phyloP scores from a whole-genome alignment of 2,113 vertebrate species.

The Clarias gariepinus region DNA sequence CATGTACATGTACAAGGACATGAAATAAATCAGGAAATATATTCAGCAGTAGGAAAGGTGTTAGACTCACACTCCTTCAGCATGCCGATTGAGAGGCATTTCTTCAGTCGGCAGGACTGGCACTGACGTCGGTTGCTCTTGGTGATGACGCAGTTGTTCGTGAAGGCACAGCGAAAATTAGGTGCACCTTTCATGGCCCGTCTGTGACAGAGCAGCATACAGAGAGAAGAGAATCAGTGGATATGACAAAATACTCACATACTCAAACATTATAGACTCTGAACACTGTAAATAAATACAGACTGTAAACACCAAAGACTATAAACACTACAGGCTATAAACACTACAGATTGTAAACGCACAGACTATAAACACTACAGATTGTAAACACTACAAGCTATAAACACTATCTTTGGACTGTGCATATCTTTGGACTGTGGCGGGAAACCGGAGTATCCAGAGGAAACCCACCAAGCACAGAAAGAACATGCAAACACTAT shows the following conservation, averaged over 20 bases:
- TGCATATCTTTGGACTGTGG: too few relatives aligned
- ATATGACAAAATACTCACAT: background rate
- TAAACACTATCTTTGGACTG: too few relatives aligned
- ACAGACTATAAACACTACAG: background rate
- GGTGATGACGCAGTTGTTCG: slow-evolving; percentile 70
- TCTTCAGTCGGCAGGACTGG: slow-evolving; percentile 74
- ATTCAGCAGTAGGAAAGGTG: background rate
- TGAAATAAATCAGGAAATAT: background rate
- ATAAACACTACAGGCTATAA: background rate
- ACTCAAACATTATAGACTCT: background rate
- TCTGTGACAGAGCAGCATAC: slow-evolving; percentile 52
- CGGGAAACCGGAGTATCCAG: too few relatives aligned
- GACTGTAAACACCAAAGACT: background rate
- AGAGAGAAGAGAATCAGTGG: background rate
- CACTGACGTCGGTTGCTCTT: slow-evolving; percentile 73
- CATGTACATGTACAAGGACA: background rate
- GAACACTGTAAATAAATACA: too few relatives aligned
- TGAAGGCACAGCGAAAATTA: slow-evolving; percentile 67
- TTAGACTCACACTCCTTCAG: slow-evolving; percentile 69
- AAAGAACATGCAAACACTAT: too few relatives aligned
- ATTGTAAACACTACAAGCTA: background rate
- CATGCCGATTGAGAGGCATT: slow-evolving; percentile 75
- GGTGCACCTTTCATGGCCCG: slow-evolving; percentile 68
- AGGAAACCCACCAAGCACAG: too few relatives aligned
- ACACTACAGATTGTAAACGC: background rate